These are phyloP conservation scores for Diorhabda sublineata DNA, from an alignment of 1,140 invertebrate genomes.

Conservation along the genomic window DNA sequence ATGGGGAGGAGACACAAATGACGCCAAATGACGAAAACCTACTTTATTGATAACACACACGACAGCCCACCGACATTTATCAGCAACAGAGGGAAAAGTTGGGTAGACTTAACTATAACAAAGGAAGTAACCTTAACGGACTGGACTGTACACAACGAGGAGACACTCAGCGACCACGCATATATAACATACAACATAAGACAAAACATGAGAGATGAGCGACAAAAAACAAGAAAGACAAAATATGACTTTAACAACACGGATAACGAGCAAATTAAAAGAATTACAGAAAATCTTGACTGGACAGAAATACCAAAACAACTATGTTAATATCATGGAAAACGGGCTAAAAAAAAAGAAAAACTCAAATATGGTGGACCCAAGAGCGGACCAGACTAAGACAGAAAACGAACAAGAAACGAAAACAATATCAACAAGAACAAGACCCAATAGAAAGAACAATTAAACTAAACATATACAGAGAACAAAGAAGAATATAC, in stretches of 20 bases:
- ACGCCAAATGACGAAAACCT: neutral
- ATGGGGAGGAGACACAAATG: too few species aligned
- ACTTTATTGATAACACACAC: neutral
- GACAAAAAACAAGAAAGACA: neutral
- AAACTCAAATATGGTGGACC: conserved; percentile 1
- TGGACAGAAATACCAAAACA: neutral
- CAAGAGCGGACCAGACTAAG: neutral
- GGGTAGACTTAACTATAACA: neutral
- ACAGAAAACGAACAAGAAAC: neutral
- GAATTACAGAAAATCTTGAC: neutral
- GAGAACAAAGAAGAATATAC: neutral
- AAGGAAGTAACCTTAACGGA: neutral
- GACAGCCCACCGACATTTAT: neutral
- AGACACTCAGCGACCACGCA: too few species aligned
- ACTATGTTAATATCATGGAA: neutral
- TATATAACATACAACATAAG: too few species aligned
- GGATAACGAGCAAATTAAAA: neutral
- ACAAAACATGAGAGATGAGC: conserved; percentile 1
- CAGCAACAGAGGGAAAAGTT: neutral
- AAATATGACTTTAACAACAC: neutral
- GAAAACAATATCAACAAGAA: neutral
- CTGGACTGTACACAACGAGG: conserved; percentile 1
- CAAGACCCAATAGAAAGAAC: neutral
- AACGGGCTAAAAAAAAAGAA: neutral
- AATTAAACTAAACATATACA: neutral